Conservation (phyloP, 2,113 vertebrate species). For the Melanotaenia duboulayi region DNA sequence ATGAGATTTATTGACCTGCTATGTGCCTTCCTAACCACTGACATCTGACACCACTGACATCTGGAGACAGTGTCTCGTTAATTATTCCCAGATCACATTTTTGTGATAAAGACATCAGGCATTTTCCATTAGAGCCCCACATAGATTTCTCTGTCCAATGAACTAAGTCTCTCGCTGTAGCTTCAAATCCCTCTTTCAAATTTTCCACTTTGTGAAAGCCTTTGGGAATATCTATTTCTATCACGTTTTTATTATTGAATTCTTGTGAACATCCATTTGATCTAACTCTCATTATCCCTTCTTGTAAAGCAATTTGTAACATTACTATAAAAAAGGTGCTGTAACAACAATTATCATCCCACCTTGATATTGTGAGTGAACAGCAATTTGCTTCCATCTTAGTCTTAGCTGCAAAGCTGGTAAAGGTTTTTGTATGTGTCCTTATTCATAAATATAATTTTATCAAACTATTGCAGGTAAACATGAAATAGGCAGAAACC, state of each 20-base stretch:
- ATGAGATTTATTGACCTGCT: neutral
- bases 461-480: neutral
- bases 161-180: neutral
- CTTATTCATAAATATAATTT: neutral
- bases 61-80: too few relatives aligned
- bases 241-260: neutral
- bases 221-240: neutral
- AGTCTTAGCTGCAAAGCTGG: neutral
- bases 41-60: too few relatives aligned
- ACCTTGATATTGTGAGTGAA: neutral
- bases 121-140: neutral
- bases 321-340: too few relatives aligned
- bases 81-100: neutral
- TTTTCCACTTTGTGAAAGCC: neutral
- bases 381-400: neutral
- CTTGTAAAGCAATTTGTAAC: too few relatives aligned
- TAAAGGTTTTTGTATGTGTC: neutral
- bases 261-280: too few relatives aligned
- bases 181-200: neutral
- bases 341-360: too few relatives aligned
- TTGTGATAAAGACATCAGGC: neutral
- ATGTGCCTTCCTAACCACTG: neutral
- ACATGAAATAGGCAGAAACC: slow-evolving; percentile 7
- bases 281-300: too few relatives aligned
- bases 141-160: neutral